Conservation (phyloP, 2,888 invertebrate genomes). For the Epirrhoe alternata region DNA sequence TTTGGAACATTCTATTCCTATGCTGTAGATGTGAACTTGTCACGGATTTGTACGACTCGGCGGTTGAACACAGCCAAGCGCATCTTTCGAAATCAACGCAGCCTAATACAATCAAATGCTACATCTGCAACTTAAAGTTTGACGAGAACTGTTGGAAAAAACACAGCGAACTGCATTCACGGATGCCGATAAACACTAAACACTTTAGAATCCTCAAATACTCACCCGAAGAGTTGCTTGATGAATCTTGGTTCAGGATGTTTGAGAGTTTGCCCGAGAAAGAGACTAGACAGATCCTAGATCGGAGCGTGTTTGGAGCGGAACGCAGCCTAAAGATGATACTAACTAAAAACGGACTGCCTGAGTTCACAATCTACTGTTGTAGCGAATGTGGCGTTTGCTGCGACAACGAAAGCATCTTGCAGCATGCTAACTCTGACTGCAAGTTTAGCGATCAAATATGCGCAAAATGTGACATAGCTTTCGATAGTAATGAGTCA, state of each 20-base stretch:
- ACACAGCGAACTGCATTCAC: conserved; percentile 54
- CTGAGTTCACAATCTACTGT: conserved; percentile 52
- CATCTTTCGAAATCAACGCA: conserved; percentile 52
- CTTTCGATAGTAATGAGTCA: conserved; percentile 23
- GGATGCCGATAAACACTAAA: conserved; percentile 38
- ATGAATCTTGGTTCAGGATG: conserved; percentile 54
- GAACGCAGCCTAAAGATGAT: conserved; percentile 50
- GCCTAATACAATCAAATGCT: conserved; percentile 49
- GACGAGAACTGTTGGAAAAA: conserved; percentile 49
- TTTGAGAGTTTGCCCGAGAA: conserved; percentile 51
- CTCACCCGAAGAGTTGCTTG: conserved; percentile 50
- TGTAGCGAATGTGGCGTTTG: conserved; percentile 52
- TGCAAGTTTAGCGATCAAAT: conserved; percentile 21
- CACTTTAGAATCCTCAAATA: conserved; percentile 59
- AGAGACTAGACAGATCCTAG: conserved; percentile 51
- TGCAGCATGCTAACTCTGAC: conserved; percentile 20
- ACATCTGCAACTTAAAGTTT: conserved; percentile 58
- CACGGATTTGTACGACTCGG: conserved; percentile 59
- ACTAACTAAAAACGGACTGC: conserved; percentile 49
- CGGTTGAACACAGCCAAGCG: conserved; percentile 62
- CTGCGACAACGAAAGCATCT: conserved; percentile 29
- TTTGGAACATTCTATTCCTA: conserved; percentile 63
- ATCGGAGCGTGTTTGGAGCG: conserved; percentile 52
- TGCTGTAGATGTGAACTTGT: conserved; percentile 57
- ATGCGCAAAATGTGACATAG: conserved; percentile 32